Evolutionary conservation across 2,888 invertebrate genomes (phyloP), one percentile per base, ranked within the genome.

Genomic region (Hoplodrina blanda): DNA sequence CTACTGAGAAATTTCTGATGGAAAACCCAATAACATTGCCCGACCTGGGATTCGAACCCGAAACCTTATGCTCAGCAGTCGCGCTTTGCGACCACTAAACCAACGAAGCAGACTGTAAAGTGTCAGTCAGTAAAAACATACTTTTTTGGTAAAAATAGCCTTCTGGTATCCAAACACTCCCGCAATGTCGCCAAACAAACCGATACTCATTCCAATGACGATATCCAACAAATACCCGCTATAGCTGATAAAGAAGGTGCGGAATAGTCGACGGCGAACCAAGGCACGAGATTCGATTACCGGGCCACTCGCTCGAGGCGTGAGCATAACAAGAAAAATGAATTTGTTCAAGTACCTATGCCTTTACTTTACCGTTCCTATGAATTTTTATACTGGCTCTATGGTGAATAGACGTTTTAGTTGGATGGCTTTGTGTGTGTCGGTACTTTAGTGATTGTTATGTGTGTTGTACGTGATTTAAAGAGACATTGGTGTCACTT

Each of bases 321-420:
- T 81, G 88, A 82, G 83, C 83, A 87, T 90, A 88, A 91, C 91
- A 90, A 87, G 90, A 88, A 90, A 91, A 91, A 88, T 90, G 89
- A 91, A 91, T 90, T 91, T 89, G 80, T 85, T 83, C 77, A 85
- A 86, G 84, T 82, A 73, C 75, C 84, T 81, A 81, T 77, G 84
- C 82, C 82, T 66, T 80, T 68, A 64, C 52, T 76, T 71, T 56
- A 62, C 71, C 44, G 63, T 57, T 73, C 69, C 85, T 80, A 84
- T 86, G 85, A 85, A 83, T 81, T 86, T 85, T 83, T 79, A 75
- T 81, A 70, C 46, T 60, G 20, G 49, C 53, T 72, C 55, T 64
- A 70, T 69, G 54, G 80, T 15, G 49, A 62, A 73, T 66, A 50
- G 56, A 67, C 46, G 69, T 44, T 60, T 69, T 56, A 60, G 64